Evolutionary conservation across 2,888 invertebrate genomes (phyloP).

Genomic region (Rhagonycha fulva): DNA sequence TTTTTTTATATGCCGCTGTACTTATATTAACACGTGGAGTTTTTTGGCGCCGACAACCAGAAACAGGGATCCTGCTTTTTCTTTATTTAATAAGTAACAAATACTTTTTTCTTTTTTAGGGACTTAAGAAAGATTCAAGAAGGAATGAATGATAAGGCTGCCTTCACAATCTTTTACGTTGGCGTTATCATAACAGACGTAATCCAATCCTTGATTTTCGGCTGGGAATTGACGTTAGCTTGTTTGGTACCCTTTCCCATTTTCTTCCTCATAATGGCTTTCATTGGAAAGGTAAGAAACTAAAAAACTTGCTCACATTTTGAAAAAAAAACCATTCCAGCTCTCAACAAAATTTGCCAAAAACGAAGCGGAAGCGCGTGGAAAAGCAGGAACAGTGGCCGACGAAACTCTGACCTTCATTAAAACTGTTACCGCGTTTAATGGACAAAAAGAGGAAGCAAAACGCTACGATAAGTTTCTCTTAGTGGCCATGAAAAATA

Average conservation of each 20-base stretch:
- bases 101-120: background rate
- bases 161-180: background rate
- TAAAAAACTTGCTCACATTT: background rate
- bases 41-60: too few species aligned
- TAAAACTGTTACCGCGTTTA: background rate
- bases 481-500: background rate
- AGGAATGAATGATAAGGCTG: background rate
- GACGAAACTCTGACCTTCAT: background rate
- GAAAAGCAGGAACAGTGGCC: background rate
- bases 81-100: too few species aligned
- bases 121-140: background rate
- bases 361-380: background rate
- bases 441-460: background rate
- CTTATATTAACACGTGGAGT: too few species aligned
- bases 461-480: background rate
- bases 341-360: background rate
- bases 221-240: constrained; percentile 81
- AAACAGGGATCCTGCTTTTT: too few species aligned
- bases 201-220: constrained; percentile 45
- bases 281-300: constrained; percentile 53
- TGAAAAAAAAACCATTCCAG: constrained; percentile 60
- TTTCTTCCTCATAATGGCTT: constrained; percentile 65
- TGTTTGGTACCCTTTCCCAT: constrained; percentile 74
- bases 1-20: too few species aligned
- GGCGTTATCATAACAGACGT: background rate